Evolutionary conservation across 2,888 invertebrate genomes (phyloP), one percentile per base, ranked within the genome.

Genomic region (Stenchaetothrips biformis): DNA sequence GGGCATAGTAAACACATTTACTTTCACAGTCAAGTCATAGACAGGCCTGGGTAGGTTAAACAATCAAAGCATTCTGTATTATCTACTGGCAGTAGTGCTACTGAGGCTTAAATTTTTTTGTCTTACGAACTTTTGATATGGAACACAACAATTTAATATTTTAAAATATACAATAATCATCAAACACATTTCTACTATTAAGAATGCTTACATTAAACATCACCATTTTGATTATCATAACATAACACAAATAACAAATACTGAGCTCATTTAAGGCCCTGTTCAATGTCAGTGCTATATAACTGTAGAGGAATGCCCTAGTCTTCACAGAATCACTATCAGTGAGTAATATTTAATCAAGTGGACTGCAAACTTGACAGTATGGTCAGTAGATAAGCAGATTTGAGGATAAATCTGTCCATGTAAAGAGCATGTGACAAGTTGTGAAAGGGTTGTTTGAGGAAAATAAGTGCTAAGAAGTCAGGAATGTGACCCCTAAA

Each of bases 151-250:
- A 74, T 25, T 74, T 21, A 21, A 74, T 11, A 74, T 74, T 74
- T 74, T 25, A 74, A 25, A 74, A 25, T 74, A 74, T 21, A 16
- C 7, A 74, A 21, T 74, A 74, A 21, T 37, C 37, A 37, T 37
- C 67, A 21, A 74, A 74, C 67, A 74, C 67, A 9, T 25, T 9
- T 4, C 67, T 25, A 74, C 25, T 74, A 74, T 11, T 37, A 74
- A 21, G 21, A 74, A 25, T 21, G 11, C 67, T 74, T 74, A 74
- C 25, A 74, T 21, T 37, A 74, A 74, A 74, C 67, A 74, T 74
- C 67, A 21, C 67, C 25, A 74, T 11, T 74, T 74, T 74, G 67
- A 74, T 74, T 74, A 74, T 74, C 67, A 21, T 74, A 74, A 74
- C 67, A 21, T 25, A 74, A 74, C 67, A 74, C 67, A 74, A 74